These are phyloP conservation scores for Latheticus oryzae DNA, from an alignment of 2,888 invertebrate genomes.

Conservation along the genomic window DNA sequence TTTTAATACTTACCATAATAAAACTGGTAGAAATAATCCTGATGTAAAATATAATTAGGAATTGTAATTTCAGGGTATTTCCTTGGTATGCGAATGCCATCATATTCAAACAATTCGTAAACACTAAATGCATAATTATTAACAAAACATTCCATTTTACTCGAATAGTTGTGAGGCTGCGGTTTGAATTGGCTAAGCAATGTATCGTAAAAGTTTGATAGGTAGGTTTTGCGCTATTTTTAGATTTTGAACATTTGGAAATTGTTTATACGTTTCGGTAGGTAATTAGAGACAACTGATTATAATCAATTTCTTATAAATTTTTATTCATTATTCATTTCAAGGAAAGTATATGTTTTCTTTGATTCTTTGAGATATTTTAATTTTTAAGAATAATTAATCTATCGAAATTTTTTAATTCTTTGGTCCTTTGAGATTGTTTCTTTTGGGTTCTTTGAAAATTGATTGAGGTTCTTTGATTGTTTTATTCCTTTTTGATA, in stretches of 20 bases:
- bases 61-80: background rate
- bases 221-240: conserved; percentile 20
- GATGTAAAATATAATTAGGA: conserved; percentile 44
- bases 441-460: too few relatives aligned
- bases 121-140: conserved; percentile 15
- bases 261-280: background rate
- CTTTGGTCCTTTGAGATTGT: too few relatives aligned
- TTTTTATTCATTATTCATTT: too few relatives aligned
- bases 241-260: conserved; percentile 20
- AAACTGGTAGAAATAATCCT: conserved; percentile 54
- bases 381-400: too few relatives aligned
- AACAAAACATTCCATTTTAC: conserved; percentile 34
- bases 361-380: too few relatives aligned
- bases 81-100: conserved; percentile 2
- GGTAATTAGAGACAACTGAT: too few relatives aligned
- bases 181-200: conserved; percentile 15
- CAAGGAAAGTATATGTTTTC: too few relatives aligned
- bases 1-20: conserved; percentile 48
- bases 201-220: conserved; percentile 16
- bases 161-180: conserved; percentile 7
- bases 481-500: too few relatives aligned
- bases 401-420: too few relatives aligned
- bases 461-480: too few relatives aligned
- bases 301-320: too few relatives aligned
- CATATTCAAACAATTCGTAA: conserved; percentile 12